These are phyloP conservation scores for Drosophila pallidifrons DNA, from an alignment of 1,140 invertebrate species.

Conservation along the genomic window DNA sequence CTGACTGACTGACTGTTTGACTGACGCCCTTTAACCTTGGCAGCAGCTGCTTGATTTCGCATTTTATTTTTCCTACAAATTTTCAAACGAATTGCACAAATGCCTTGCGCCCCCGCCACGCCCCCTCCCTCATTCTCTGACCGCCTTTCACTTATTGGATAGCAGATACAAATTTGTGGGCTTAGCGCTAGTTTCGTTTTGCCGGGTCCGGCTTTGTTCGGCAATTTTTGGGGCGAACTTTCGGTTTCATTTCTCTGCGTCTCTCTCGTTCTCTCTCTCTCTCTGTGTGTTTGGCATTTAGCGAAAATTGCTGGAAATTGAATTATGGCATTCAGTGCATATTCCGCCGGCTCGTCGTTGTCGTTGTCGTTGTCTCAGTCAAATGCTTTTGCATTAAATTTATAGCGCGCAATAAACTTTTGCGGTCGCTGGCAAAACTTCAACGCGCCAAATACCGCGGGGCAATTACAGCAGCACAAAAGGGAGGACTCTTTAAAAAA, in stretches of 20 bases:
- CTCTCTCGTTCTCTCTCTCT: constrained; percentile 13
- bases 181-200: constrained; percentile 12
- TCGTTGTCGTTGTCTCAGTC: constrained; percentile 35
- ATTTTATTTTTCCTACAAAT: constrained; percentile 24
- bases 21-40: constrained; percentile 48
- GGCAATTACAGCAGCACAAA: constrained; percentile 71
- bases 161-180: constrained; percentile 7
- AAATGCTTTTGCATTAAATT: constrained; percentile 81
- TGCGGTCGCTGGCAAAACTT: constrained; percentile 72
- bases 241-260: constrained; percentile 1
- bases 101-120: constrained; percentile 1
- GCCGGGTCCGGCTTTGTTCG: neutral
- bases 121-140: neutral
- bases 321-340: constrained; percentile 67
- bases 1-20: constrained; percentile 15
- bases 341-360: constrained; percentile 34
- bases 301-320: constrained; percentile 59
- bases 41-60: constrained; percentile 33
- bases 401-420: constrained; percentile 76
- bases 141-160: neutral
- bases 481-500: constrained; percentile 6
- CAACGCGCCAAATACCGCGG: constrained; percentile 68
- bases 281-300: constrained; percentile 45
- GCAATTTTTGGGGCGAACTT: constrained; percentile 10
- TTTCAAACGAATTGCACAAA: constrained; percentile 39